A percentile compares a stretch with the other conserved stretches of the same genome.
These are phyloP conservation scores for Numida meleagris DNA, from an alignment of 2,113 vertebrate genomes.

Conservation along the genomic window DNA sequence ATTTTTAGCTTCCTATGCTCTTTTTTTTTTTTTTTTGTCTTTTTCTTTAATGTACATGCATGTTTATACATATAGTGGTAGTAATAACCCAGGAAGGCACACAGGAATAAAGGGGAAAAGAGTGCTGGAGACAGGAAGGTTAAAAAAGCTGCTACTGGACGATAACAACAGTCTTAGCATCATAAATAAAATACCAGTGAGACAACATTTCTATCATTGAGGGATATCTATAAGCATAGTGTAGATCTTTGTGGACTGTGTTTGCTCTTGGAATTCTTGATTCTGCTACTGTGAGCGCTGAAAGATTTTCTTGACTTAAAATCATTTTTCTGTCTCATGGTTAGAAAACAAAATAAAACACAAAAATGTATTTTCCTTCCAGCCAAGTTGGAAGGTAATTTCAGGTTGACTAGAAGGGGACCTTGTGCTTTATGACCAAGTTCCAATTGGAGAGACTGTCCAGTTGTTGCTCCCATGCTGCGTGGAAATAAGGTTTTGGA, in stretches of 20 bases:
- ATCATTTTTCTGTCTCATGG: neutral
- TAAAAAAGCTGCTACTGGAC: neutral
- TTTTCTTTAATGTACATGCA: neutral
- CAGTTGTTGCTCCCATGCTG: neutral
- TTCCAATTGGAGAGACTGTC: neutral
- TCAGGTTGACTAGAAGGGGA: neutral
- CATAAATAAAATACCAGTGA: neutral
- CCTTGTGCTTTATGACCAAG: neutral
- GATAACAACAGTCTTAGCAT: neutral
- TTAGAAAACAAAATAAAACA: neutral
- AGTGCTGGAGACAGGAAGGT: neutral
- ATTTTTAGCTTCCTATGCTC: neutral
- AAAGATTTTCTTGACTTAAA: neutral
- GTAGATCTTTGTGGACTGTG: neutral
- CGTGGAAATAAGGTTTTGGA: fast-evolving
- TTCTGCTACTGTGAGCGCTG: neutral
- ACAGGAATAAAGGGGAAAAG: neutral
- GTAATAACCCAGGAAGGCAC: neutral
- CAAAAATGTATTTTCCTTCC: neutral
- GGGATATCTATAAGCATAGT: neutral
- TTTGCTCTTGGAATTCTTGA: neutral
- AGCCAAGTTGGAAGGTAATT: neutral
- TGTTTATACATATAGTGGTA: fast-evolving
- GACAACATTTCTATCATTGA: neutral
- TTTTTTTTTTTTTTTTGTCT: neutral